Conservation (phyloP, 2,888 invertebrate species). For the Stenurella melanura region DNA sequence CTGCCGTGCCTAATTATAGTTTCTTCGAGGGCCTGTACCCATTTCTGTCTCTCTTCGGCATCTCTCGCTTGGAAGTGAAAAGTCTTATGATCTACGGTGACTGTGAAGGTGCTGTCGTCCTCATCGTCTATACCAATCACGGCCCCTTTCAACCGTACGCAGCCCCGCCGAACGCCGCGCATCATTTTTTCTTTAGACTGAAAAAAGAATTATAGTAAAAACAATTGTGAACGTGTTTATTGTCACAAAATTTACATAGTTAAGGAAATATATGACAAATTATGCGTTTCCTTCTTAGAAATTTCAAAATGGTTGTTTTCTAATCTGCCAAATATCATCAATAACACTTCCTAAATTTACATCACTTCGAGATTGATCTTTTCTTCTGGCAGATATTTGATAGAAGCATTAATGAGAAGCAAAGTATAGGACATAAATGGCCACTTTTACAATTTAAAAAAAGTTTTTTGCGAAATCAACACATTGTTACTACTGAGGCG, state of each 20-base stretch:
- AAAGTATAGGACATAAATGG: no score
- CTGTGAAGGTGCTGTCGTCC: constrained; percentile 99
- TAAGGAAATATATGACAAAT: not conserved
- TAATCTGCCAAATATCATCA: no score
- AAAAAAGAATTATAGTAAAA: constrained; percentile 67
- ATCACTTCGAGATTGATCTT: no score
- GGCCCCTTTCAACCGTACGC: constrained; percentile 97
- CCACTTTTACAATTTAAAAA: no score
- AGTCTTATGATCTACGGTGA: constrained; percentile 98
- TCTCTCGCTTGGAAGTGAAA: constrained; percentile 99
- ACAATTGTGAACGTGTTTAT: no score
- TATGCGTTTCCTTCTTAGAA: no score
- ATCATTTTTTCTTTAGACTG: constrained; percentile 99
- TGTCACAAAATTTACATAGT: not conserved
- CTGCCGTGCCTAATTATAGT: constrained; percentile 91
- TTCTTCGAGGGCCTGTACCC: constrained; percentile 97
- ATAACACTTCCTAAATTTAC: no score
- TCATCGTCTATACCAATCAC: constrained; percentile 99
- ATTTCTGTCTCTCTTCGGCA: constrained; percentile 94
- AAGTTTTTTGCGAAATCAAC: no score
- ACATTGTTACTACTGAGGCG: no score
- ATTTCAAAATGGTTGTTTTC: no score
- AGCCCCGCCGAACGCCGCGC: constrained; percentile 95
- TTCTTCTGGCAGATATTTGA: no score
- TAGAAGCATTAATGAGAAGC: no score